Evolutionary conservation across 1,140 invertebrate species (phyloP).

Genomic region (Bombus pascuorum): DNA sequence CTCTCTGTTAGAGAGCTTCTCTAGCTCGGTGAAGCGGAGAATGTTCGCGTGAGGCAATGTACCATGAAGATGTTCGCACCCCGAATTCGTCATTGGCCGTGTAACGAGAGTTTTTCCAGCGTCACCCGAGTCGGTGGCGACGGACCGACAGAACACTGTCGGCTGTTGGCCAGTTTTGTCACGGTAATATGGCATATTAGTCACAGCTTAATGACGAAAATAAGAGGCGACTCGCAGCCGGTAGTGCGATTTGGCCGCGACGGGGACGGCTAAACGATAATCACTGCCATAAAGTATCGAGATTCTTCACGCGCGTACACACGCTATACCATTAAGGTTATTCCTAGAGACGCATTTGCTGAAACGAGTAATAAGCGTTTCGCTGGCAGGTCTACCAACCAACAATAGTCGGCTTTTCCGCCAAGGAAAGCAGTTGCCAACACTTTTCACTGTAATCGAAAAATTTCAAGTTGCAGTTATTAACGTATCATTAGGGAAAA

Average conservation of each 20-base stretch:
- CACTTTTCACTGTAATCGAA: conserved; percentile 56
- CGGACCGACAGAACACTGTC: not conserved
- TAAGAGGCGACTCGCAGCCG: conserved; percentile 49
- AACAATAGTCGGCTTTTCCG: conserved; percentile 41
- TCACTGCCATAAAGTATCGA: conserved; percentile 65
- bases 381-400: conserved; percentile 24
- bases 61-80: conserved; percentile 53
- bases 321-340: conserved; percentile 56
- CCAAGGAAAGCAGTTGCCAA: conserved; percentile 6
- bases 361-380: conserved; percentile 61
- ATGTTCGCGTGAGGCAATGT: not conserved
- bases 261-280: conserved; percentile 60
- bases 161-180: conserved; percentile 46
- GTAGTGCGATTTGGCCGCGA: conserved; percentile 55
- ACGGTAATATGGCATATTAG: conserved; percentile 65
- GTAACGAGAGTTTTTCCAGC: conserved; percentile 52
- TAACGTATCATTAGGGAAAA: conserved; percentile 19
- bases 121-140: not conserved
- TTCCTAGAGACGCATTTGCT: conserved; percentile 62
- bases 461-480: conserved; percentile 50
- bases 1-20: not conserved
- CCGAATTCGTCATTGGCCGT: conserved; percentile 30
- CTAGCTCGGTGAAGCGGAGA: not conserved
- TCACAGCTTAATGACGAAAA: conserved; percentile 68
- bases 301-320: conserved; percentile 66